Base-by-base conservation (phyloP, 2,888 invertebrate genomes). In the Odiellus spinosus region DNA sequence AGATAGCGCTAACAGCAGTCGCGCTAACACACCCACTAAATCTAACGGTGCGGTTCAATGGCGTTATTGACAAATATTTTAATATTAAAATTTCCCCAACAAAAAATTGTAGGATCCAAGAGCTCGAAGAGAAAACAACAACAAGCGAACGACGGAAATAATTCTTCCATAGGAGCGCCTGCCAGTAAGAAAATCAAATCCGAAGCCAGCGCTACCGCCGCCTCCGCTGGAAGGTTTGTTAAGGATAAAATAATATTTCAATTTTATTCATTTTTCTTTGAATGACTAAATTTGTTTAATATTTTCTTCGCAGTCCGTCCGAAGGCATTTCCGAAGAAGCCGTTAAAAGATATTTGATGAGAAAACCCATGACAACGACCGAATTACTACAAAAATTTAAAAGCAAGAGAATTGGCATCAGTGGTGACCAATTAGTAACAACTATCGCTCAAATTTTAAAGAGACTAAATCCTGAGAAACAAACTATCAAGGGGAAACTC, bases 361-460 rank as follows among this genome's bases (percentile, higher is more conserved):
- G 96, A 10, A 96, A 96, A 62, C 98, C 96, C 1, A 91, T 96
- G 83, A 96, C 96, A 0, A 86, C 95, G 0, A 95, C 88, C 0
- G 95, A 96, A 63, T 71, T 95, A 32, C 69, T 95, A 39, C 87
- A 88, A 55, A 95, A 95, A 70, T 90, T 95, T 71, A 90, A 88
- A 64, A 84, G 84, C 35, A 90, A 91, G 67, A 85, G 88, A 60
- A 84, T 85, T 10, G 88, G 88, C 3, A 75, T 91, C 43, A 80
- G 81, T 47, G 85, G 84, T 55, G 87, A 93, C 54, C 82, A 90
- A 48, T 74, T 95, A 48, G 90, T 91, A 1, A 84, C 84, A 61
- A 82, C 84, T 34, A 88, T 95, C 78, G 91, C 90, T 6, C 85
- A 87, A 63, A 86, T 95, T 56, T 71, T 96, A 48, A 93, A 93